Percentiles rank a stretch among this genome's conserved stretches.
These are phyloP conservation scores for Platyscapa corneri DNA, from an alignment of 1,140 invertebrate species.

Conservation along the genomic window DNA sequence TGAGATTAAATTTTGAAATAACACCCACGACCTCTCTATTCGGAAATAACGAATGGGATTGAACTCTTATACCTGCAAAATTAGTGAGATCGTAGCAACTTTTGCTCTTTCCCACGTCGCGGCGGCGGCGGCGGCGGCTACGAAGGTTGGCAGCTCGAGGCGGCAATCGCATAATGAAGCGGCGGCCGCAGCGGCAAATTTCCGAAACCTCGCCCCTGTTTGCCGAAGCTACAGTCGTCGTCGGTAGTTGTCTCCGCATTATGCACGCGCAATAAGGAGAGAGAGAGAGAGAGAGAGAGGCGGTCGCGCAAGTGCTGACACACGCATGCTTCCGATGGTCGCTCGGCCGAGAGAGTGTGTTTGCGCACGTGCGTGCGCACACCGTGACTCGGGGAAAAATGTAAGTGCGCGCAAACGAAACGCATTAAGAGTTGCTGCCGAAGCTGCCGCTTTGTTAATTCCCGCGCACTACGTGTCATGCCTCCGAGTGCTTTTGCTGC, in stretches of 20 bases:
- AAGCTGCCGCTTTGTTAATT: background rate
- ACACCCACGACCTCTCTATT: too few relatives aligned
- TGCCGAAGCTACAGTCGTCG: background rate
- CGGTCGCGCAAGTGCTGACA: conserved; percentile 48
- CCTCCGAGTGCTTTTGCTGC: background rate
- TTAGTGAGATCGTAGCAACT: too few relatives aligned
- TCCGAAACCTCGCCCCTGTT: background rate
- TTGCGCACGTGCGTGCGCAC: background rate
- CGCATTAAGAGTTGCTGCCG: background rate
- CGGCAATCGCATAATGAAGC: too few relatives aligned
- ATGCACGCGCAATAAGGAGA: background rate
- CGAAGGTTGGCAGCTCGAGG: too few relatives aligned
- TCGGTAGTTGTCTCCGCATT: background rate
- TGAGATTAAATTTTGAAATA: too few relatives aligned
- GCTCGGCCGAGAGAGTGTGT: background rate
- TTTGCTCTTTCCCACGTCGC: background rate
- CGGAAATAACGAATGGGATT: too few relatives aligned
- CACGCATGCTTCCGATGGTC: conserved; percentile 2
- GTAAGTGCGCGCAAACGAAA: background rate
- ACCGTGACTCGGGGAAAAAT: conserved; percentile 16
- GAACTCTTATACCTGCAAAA: too few relatives aligned
- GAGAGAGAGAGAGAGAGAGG: background rate
- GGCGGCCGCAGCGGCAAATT: too few relatives aligned
- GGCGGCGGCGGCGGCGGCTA: too few relatives aligned
- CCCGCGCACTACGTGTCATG: background rate